Base-by-base conservation (phyloP, 2,797 vertebrate genomes). In the Cossypha polioptera region DNA sequence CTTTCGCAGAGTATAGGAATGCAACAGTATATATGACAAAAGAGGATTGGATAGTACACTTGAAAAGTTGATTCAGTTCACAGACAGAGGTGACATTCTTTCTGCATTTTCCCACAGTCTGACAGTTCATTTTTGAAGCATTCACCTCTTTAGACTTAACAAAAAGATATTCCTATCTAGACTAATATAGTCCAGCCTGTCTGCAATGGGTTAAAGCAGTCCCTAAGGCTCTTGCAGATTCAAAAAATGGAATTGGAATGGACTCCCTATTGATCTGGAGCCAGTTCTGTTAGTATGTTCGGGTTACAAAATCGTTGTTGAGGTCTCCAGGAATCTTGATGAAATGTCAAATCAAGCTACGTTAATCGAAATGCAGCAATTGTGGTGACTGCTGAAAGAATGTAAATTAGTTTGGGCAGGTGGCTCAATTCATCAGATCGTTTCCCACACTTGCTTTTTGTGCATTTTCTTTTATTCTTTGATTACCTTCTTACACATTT, bases 281-380 rank as follows among this genome's bases (percentile, higher is more conserved):
- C 47, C 40, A 59, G 63, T 88, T 94, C 67, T 79, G 43, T 45
- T 86, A 73, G 54, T 40, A n/a, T 59, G 69, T 31, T 90, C n/a
- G 51, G 45, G 36, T 86, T 88, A 88, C 67, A 89, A 92, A 92
- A 81, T 93, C 14, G 0, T 68, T 91, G 69, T 73, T 78, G 62
- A 93, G 74, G 83, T 95, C 66, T 88, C 42, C 48, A 59, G 67
- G 80, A 95, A 73, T 92, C 83, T 66, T 79, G 76, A 85, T 55
- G 71, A 92, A 93, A 86, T 53, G 62, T 86, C 67, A 79, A 82
- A 94, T 90, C 83, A 79, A 88, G 71, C 73, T 84, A 48, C 0
- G 0, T 90, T 93, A 95, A 78, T 93, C 2, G 6, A 81, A 91
- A 72, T 14, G 17, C 63, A 92, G 71, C 63, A 81, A 63, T 88